These are phyloP conservation scores for Deladenus siricidicola DNA, from an alignment of 2,888 invertebrate genomes.

Conservation along the genomic window DNA sequence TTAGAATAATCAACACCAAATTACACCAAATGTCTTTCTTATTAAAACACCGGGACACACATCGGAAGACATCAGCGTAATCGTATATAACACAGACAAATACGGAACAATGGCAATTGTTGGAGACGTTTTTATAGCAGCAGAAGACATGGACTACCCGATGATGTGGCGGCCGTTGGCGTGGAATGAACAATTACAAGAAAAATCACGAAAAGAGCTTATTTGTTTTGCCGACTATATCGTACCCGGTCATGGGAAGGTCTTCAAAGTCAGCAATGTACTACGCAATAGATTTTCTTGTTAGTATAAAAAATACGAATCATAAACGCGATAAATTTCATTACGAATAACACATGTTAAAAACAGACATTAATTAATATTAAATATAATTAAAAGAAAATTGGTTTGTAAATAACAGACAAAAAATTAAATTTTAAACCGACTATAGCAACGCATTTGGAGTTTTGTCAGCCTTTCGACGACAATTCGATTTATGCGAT, in stretches of 20 bases:
- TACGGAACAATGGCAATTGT: slow-evolving; percentile 43
- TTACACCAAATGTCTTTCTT: slow-evolving; percentile 42
- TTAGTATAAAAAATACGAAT: neutral
- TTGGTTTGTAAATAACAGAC: too few relatives aligned
- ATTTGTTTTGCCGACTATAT: slow-evolving; percentile 42
- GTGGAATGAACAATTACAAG: slow-evolving; percentile 34
- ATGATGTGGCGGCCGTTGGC: slow-evolving; percentile 49
- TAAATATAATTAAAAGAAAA: too few relatives aligned
- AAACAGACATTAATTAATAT: too few relatives aligned
- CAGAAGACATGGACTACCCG: slow-evolving; percentile 43
- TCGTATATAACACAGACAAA: slow-evolving; percentile 35
- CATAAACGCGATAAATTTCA: neutral
- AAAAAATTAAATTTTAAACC: too few relatives aligned
- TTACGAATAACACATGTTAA: neutral
- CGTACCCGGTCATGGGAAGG: slow-evolving; percentile 38
- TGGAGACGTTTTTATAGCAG: slow-evolving; percentile 33
- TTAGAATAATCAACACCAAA: slow-evolving; percentile 34
- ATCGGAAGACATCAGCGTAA: slow-evolving; percentile 47
- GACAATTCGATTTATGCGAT: neutral
- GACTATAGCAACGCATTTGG: too few relatives aligned
- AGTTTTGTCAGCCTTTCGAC: neutral
- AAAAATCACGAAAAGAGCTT: slow-evolving; percentile 25
- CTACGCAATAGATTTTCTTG: neutral
- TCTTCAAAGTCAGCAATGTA: slow-evolving; percentile 17
- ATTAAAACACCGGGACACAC: slow-evolving; percentile 47